These are phyloP conservation scores for Staurois parvus DNA, from an alignment of 2,797 vertebrate species.

Conservation along the genomic window DNA sequence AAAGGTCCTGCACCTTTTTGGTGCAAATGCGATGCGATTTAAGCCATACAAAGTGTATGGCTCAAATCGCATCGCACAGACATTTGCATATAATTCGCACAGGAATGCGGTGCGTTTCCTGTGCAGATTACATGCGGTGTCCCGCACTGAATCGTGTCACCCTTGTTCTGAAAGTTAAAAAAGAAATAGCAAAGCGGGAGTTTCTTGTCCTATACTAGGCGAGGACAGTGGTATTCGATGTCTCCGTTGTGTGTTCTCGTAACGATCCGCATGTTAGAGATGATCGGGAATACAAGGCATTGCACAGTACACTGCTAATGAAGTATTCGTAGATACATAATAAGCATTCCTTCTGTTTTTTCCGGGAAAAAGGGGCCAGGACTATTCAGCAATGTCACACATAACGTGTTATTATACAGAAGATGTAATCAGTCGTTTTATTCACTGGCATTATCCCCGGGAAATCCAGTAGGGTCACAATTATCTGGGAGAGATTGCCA, in stretches of 20 bases:
- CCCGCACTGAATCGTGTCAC: too few relatives aligned
- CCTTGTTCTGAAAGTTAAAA: too few relatives aligned
- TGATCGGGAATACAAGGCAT: conserved; percentile 14
- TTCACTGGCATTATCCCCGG: conserved; percentile 4
- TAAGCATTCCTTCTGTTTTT: conserved; percentile 6
- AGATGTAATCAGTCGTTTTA: conserved; percentile 27
- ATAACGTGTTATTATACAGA: conserved; percentile 41
- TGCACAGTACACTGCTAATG: conserved; percentile 5
- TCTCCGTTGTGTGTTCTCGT: not conserved
- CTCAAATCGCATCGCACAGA: too few relatives aligned
- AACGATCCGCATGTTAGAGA: not conserved
- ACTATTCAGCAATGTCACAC: conserved; percentile 21
- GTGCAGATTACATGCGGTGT: too few relatives aligned
- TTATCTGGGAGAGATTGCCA: conserved; percentile 14
- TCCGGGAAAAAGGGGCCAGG: conserved; percentile 28
- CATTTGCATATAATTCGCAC: too few relatives aligned
- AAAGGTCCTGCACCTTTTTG: too few relatives aligned
- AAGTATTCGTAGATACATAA: conserved; percentile 13
- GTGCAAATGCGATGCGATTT: too few relatives aligned
- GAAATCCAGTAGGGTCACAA: not conserved
- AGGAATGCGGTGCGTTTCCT: too few relatives aligned
- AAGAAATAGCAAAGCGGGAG: too few relatives aligned
- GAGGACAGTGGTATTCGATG: not conserved
- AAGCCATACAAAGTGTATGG: too few relatives aligned
- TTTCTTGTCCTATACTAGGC: too few relatives aligned